These are phyloP conservation scores for Avahi laniger DNA, from an alignment of 2,797 vertebrate genomes.

Conservation along the genomic window DNA sequence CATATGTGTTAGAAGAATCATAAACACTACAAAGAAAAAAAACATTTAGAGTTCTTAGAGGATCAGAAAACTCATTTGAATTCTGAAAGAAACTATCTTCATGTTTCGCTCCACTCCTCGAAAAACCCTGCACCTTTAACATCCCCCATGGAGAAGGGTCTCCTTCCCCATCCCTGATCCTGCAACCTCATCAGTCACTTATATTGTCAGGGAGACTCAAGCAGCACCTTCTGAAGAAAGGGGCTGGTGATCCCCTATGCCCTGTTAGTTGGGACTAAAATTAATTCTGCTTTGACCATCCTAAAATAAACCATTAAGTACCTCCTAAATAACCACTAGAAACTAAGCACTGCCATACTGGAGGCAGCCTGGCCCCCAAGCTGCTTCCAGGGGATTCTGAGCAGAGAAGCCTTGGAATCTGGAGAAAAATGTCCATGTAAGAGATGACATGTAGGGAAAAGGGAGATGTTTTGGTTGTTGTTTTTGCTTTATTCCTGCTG, in stretches of 20 bases:
- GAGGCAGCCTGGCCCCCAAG: neutral
- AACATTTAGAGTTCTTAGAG: neutral
- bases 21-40: neutral
- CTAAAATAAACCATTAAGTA: neutral
- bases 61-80: neutral
- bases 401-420: neutral
- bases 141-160: neutral
- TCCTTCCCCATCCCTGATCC: no score
- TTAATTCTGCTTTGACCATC: neutral
- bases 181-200: neutral
- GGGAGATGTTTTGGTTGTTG: neutral
- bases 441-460: fast-evolving
- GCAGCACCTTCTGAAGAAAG: neutral
- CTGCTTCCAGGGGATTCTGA: neutral
- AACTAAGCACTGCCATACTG: neutral
- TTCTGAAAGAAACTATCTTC: neutral
- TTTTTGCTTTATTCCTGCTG: neutral
- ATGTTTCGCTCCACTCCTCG: neutral
- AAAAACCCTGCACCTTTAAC: neutral
- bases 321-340: neutral
- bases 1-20: neutral
- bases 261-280: neutral
- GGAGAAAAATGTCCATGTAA: neutral
- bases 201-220: neutral
- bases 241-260: neutral